Conservation (phyloP, 2,113 vertebrate genomes). For the Zosterops lateralis region DNA sequence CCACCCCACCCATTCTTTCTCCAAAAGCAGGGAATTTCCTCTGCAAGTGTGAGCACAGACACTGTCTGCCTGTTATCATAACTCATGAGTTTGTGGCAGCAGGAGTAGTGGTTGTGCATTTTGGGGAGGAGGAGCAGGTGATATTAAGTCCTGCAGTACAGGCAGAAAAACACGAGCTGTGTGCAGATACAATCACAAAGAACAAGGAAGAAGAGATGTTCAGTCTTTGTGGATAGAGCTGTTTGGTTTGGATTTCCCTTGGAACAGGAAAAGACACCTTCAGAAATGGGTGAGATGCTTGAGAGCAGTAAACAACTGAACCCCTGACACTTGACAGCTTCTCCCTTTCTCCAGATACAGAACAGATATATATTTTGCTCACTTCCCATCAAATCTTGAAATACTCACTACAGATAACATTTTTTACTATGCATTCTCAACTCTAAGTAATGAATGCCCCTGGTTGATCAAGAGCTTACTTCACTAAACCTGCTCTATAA, state of each 20-base stretch:
- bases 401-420: not conserved
- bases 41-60: not conserved
- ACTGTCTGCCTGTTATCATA: not conserved
- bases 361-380: not conserved
- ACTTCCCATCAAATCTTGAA: not conserved
- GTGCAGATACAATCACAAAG: not conserved
- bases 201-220: not conserved
- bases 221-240: not conserved
- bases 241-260: not conserved
- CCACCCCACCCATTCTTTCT: not conserved
- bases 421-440: not conserved
- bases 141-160: not conserved
- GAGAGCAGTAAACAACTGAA: not conserved
- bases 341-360: not conserved
- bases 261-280: not conserved
- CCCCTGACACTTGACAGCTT: not conserved
- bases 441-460: not conserved
- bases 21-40: not conserved
- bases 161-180: not conserved
- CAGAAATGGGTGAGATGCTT: not conserved
- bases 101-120: not conserved
- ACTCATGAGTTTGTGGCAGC: not conserved
- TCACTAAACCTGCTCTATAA: not conserved
- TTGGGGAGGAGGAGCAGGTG: not conserved
- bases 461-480: not conserved